Conservation (phyloP, 2,797 vertebrate genomes). For the Gymnodraco acuticeps region DNA sequence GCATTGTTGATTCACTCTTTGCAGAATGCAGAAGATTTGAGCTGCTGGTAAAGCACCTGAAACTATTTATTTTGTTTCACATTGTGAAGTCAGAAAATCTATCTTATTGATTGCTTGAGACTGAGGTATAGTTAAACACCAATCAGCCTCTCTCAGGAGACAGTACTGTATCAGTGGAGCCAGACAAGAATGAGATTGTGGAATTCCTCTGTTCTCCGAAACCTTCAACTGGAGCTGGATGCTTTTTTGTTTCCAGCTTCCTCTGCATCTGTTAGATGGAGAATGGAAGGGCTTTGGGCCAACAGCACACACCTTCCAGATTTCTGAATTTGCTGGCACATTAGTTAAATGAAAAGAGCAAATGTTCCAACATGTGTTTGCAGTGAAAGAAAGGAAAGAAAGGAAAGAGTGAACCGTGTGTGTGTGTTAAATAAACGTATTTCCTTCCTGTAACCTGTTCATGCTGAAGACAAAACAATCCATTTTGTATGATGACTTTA, state of each 20-base stretch:
- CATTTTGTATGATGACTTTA: constrained; percentile 26
- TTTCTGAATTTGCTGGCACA: constrained; percentile 40
- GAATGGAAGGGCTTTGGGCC: constrained; percentile 46
- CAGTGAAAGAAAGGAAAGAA: background rate
- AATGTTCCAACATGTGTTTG: constrained; percentile 27
- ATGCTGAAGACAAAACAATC: background rate
- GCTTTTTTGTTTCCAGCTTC: constrained; percentile 70
- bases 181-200: constrained; percentile 36
- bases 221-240: constrained; percentile 33
- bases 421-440: background rate
- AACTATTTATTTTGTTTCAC: constrained; percentile 2
- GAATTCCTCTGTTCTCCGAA: constrained; percentile 62
- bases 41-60: constrained; percentile 7
- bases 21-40: constrained; percentile 20
- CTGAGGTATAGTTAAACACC: constrained; percentile 1
- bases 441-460: constrained; percentile 25
- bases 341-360: constrained; percentile 30
- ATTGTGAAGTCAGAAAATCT: constrained; percentile 7
- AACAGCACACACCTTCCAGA: constrained; percentile 48
- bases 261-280: constrained; percentile 47
- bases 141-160: constrained; percentile 19
- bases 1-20: constrained; percentile 34
- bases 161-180: constrained; percentile 6
- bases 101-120: constrained; percentile 16
- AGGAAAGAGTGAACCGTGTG: background rate